Base-by-base conservation (phyloP, 2,797 vertebrate species). In the Chromobotia macracanthus region DNA sequence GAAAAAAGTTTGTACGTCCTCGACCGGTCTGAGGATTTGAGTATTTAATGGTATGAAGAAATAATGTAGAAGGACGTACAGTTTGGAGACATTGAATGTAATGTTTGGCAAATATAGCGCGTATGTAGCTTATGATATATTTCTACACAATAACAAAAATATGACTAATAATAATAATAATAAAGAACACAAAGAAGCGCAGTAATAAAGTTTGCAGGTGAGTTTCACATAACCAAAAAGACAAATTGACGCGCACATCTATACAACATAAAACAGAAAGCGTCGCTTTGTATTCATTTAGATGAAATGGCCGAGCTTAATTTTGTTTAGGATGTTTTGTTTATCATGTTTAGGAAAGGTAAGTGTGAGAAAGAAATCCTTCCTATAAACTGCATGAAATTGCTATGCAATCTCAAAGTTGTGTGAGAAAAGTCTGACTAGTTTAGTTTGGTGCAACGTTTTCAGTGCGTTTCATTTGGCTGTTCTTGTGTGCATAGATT, bases 221-320 rank as follows among this genome's bases (percentile, higher is more conserved):
- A 44, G 41, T 44, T 44, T 44, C 41, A 11, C 2, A 10, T 10
- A 55, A 38, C 19, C 28, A 63, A 61, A 63, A 9, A 25, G 12
- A 50, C 13, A 41, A 23, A 55, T 66, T 50, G 46, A 67, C 38
- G 51, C 25, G 18, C 53, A 48, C 3, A 55, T 75, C 8, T 44
- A 1, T 44, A 44, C 41, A 46, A 41, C 69, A 72, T 31, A 10
- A 79, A 56, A 65, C 41, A 63, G n/a, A 72, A 50, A 53, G 46
- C 75, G 58, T 80, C 76, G 79, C 77, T 82, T 86, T 77, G 76
- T 64, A 72, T 74, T 86, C 85, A 87, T 86, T 83, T 72, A 74
- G 72, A 81, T 81, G 58, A 50, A 70, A 71, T 77, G 53, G 70
- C 44, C 61, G 75, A 61, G 41, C 66, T 72, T 79, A 53, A 50